Base-by-base conservation (phyloP, 2,113 vertebrate genomes). In the Malurus melanocephalus region DNA sequence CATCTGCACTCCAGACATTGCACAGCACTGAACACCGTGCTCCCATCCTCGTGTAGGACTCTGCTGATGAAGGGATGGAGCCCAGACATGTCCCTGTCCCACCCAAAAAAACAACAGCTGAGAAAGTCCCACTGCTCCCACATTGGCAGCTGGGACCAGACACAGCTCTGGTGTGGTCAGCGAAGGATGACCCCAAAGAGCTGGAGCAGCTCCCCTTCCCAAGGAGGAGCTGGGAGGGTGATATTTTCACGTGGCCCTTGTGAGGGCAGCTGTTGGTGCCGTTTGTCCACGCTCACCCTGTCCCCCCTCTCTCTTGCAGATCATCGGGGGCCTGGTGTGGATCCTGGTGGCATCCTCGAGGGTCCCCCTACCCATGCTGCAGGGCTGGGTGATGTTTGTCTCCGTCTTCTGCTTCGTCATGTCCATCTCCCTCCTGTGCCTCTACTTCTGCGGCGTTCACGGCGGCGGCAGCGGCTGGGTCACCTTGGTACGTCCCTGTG, bases 341-440 rank as follows among this genome's bases (percentile, higher is more conserved):
- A 97, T 96, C 88, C 94, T 97, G 77, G 88, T 96, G 78, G 95
- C 97, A 22, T 86, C 96, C 46, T 91, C 94, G 0, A 55, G 0
- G 30, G 61, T 96, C 8, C 0, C 0, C 0, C 0, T 0, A 0
- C 0, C 17, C 5, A 28, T 88, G 0, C 6, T 88, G 52, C 94
- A 95, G 89, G 97, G 96, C 76, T 97, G 96, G 97, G 95, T 97
- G 77, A 97, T 97, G 92, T 97, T 97, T 67, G 97, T 97, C 51
- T 96, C 97, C 0, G 93, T 97, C 38, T 93, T 91, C 49, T 95
- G 94, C 81, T 97, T 97, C 6, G 1, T 95, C 67, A 83, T 94
- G 64, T 73, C 96, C 65, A 74, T 16, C 20, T 16, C 26, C 26
- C 95, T 97, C 61, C 66, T 97, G 62, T 77, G 89, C 49, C 83